Conservation (phyloP, 2,888 invertebrate genomes). For the Caenorhabditis wallacei region DNA sequence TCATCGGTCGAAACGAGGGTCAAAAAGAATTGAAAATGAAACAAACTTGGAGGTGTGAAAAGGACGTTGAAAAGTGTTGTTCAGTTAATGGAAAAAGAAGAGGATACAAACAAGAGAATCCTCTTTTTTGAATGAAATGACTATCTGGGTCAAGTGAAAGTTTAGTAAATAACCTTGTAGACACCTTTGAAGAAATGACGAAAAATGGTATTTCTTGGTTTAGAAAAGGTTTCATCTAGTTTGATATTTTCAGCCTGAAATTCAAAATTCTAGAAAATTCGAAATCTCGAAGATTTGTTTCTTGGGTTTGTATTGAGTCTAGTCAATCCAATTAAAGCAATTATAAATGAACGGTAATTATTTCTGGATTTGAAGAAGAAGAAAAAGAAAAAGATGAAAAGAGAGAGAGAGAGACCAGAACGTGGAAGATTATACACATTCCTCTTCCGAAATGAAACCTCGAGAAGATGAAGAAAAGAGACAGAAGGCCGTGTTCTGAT, state of each 20-base stretch:
- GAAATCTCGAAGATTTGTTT: not conserved
- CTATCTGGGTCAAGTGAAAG: constrained; percentile 61
- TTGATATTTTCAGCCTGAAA: not conserved
- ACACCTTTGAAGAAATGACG: constrained; percentile 1
- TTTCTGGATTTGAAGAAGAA: constrained; percentile 19
- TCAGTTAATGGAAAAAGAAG: constrained; percentile 16
- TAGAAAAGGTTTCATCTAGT: not conserved
- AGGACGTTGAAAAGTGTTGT: constrained; percentile 37
- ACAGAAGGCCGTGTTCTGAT: constrained; percentile 30
- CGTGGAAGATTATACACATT: constrained; percentile 30
- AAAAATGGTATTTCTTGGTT: constrained; percentile 1
- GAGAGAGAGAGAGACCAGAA: constrained; percentile 22
- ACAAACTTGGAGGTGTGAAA: constrained; percentile 15
- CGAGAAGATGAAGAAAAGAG: constrained; percentile 42
- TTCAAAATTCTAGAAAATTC: not conserved
- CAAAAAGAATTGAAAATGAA: constrained; percentile 24
- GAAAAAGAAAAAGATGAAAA: constrained; percentile 14
- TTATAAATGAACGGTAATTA: constrained; percentile 38
- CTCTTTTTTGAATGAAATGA: constrained; percentile 45
- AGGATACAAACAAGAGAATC: constrained; percentile 27
- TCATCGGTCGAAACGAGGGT: constrained; percentile 10
- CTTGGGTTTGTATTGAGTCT: constrained; percentile 8
- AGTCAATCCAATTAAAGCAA: constrained; percentile 5
- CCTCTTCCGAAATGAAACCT: constrained; percentile 39
- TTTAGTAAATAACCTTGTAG: constrained; percentile 56